Evolutionary conservation across 2,113 vertebrate genomes (phyloP).

Genomic region (Heterochromis multidens): DNA sequence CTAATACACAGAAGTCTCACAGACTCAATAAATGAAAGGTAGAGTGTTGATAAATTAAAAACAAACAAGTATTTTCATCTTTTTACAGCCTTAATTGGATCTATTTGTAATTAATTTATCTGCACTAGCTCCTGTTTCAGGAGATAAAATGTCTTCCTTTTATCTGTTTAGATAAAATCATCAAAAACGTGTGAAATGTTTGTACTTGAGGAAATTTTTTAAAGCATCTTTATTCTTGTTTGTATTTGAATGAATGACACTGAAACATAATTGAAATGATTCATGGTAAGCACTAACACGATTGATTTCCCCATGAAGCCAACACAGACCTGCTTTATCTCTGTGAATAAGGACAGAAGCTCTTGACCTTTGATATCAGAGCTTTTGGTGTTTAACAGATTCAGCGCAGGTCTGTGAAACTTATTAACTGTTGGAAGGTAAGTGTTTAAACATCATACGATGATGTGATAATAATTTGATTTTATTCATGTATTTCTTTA

Average conservation of each 20-base stretch:
- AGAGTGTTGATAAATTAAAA: neutral
- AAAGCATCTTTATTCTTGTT: neutral
- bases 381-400: neutral
- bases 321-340: neutral
- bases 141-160: neutral
- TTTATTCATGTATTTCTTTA: neutral
- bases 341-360: neutral
- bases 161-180: neutral
- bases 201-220: neutral
- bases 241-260: neutral
- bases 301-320: neutral
- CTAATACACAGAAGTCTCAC: neutral
- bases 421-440: neutral
- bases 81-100: neutral
- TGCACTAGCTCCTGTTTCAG: neutral
- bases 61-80: neutral
- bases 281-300: neutral
- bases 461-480: neutral
- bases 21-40: neutral
- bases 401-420: neutral
- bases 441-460: neutral
- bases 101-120: neutral
- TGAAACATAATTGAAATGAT: neutral
- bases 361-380: neutral
- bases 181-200: neutral